Conservation (phyloP, 2,113 vertebrate genomes). For the Saguinus imperator region DNA sequence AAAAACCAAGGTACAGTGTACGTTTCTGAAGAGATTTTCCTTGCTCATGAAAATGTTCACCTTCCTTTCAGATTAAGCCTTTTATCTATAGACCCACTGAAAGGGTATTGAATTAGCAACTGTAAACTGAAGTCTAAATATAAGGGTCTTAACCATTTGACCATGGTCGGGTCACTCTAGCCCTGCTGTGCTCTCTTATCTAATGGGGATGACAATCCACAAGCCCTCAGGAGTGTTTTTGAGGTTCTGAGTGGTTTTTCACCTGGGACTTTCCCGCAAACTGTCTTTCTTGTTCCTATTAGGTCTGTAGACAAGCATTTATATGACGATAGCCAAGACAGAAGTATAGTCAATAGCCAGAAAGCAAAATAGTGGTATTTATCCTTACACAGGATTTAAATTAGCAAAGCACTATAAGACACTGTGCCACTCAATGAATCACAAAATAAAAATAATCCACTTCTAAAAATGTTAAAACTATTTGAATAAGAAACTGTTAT, state of each 20-base stretch:
- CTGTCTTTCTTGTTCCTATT: neutral
- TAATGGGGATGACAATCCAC: neutral
- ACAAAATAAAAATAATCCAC: neutral
- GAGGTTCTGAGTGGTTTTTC: neutral
- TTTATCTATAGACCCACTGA: neutral
- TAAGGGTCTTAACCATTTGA: neutral
- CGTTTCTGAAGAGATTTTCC: neutral
- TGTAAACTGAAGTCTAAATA: neutral
- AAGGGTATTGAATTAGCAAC: neutral
- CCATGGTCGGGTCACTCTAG: neutral
- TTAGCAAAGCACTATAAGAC: neutral
- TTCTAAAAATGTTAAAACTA: neutral
- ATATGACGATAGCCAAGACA: neutral
- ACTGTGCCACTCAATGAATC: neutral
- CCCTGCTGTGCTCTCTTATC: neutral
- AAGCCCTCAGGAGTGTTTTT: neutral
- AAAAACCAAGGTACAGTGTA: conserved; percentile 79
- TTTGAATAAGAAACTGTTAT: neutral
- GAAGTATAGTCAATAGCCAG: neutral
- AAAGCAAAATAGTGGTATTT: neutral
- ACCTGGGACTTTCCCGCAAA: neutral
- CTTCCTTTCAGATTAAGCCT: neutral
- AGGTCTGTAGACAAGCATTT: accelerated
- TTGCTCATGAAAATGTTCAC: neutral
- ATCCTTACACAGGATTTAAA: neutral